phyloP scores from a whole-genome alignment of 2,888 invertebrate genomes.

The Sussaba pulchella region DNA sequence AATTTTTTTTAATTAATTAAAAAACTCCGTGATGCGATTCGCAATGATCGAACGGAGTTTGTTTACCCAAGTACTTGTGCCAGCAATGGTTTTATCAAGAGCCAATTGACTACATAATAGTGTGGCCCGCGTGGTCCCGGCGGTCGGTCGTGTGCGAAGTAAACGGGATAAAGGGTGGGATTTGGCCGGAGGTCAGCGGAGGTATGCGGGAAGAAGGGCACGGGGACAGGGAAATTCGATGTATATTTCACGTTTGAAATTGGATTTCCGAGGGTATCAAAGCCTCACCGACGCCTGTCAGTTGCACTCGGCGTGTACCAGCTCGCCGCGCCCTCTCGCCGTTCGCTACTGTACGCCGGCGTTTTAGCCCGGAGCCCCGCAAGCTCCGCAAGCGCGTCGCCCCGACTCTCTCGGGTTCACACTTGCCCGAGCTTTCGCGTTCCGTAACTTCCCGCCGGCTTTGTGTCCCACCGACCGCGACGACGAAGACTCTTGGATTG shows the following conservation, averaged over 20 bases:
- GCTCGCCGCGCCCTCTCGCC: constrained; percentile 3
- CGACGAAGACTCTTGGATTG: not conserved
- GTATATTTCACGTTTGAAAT: constrained; percentile 63
- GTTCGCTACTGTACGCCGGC: constrained; percentile 10
- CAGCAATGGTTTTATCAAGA: not conserved
- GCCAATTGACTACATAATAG: constrained; percentile 27
- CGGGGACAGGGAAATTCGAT: constrained; percentile 56
- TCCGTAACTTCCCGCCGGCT: constrained; percentile 1
- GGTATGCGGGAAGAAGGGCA: not conserved
- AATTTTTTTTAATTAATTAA: too few relatives aligned
- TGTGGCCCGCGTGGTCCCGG: not conserved
- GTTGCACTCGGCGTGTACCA: constrained; percentile 56
- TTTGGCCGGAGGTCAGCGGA: not conserved
- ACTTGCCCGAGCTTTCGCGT: constrained; percentile 7
- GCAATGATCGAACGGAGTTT: not conserved
- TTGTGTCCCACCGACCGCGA: constrained; percentile 16
- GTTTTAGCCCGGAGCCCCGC: constrained; percentile 37
- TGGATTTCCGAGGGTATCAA: constrained; percentile 66
- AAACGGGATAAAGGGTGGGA: too few relatives aligned
- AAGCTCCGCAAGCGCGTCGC: too few relatives aligned
- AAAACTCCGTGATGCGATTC: too few relatives aligned
- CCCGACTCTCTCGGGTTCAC: not conserved
- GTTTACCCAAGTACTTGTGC: not conserved
- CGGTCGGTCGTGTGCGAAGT: not conserved
- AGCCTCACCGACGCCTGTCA: constrained; percentile 62